phyloP scores from a whole-genome alignment of 2,797 vertebrate species.

The Martes flavigula region DNA sequence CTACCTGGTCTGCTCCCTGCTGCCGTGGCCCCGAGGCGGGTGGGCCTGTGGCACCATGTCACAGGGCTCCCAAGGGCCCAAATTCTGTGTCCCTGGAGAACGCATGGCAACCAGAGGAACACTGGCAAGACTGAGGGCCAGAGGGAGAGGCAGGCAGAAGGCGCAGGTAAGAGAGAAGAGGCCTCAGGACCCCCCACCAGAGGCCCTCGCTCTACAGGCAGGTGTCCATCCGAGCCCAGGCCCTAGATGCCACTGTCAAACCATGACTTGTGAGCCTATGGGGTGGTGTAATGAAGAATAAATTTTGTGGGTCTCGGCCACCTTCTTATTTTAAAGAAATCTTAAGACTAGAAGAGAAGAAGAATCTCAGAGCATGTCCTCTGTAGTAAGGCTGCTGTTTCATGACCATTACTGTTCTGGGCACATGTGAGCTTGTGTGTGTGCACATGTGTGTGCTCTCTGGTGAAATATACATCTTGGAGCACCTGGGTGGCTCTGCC shows the following conservation, averaged over 20 bases:
- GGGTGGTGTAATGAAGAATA: not conserved
- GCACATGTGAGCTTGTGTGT: not conserved
- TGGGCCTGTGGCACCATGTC: not conserved
- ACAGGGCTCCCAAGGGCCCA: not conserved
- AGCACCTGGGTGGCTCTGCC: not conserved
- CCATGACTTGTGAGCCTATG: not conserved
- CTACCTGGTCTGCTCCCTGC: constrained; percentile 26
- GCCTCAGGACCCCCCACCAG: not conserved
- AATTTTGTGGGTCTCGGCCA: not conserved
- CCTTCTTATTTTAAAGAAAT: not conserved
- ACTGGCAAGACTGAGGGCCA: not conserved
- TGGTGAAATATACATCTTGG: not conserved
- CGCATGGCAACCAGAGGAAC: not conserved
- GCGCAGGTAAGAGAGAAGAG: not conserved
- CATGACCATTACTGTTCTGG: not conserved
- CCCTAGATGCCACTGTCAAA: not conserved
- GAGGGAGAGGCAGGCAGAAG: not conserved
- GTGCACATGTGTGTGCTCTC: fast-evolving
- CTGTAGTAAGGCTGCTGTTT: not conserved
- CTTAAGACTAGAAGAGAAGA: constrained; percentile 29
- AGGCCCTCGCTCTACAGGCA: not conserved
- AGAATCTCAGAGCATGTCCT: not conserved
- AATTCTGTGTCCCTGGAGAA: not conserved
- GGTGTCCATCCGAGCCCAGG: not conserved
- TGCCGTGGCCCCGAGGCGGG: not conserved